These are phyloP conservation scores for Tenthredo notha DNA, from an alignment of 2,888 invertebrate genomes.

Conservation along the genomic window DNA sequence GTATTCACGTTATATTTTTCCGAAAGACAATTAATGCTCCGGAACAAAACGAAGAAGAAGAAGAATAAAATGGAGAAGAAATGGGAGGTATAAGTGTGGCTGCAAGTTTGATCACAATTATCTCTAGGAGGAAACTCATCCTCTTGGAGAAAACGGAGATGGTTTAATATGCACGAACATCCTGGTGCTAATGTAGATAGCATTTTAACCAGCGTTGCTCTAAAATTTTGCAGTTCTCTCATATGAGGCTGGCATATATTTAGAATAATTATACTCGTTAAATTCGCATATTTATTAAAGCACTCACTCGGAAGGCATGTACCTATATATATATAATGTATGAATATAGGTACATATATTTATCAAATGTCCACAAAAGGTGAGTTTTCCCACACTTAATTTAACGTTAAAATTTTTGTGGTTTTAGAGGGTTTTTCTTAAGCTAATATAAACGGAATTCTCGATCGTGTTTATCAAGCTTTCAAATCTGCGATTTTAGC, in stretches of 20 bases:
- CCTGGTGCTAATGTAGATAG: conserved; percentile 28
- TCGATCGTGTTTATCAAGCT: not conserved
- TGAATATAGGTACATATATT: not conserved
- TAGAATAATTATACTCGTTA: not conserved
- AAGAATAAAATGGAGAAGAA: not conserved
- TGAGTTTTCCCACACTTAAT: not conserved
- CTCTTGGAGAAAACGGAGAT: conserved; percentile 29
- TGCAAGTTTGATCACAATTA: conserved; percentile 23
- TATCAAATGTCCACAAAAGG: not conserved
- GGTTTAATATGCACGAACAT: conserved; percentile 36
- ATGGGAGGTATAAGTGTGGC: not conserved
- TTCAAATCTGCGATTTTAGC: not conserved
- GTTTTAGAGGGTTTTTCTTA: not conserved
- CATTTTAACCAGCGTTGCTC: conserved; percentile 10
- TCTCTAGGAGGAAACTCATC: conserved; percentile 1
- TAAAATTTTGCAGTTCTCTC: not conserved
- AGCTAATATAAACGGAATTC: not conserved
- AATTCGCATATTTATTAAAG: conserved; percentile 19
- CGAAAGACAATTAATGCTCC: not conserved
- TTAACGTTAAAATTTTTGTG: not conserved
- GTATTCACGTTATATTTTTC: not conserved
- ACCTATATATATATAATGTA: not conserved
- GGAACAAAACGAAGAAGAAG: not conserved
- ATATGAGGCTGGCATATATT: not conserved
- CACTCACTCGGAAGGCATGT: not conserved